A percentile compares a stretch with the other conserved stretches of the same genome.
Conservation (phyloP, 1,140 invertebrate species). For the Aethina tumida region DNA sequence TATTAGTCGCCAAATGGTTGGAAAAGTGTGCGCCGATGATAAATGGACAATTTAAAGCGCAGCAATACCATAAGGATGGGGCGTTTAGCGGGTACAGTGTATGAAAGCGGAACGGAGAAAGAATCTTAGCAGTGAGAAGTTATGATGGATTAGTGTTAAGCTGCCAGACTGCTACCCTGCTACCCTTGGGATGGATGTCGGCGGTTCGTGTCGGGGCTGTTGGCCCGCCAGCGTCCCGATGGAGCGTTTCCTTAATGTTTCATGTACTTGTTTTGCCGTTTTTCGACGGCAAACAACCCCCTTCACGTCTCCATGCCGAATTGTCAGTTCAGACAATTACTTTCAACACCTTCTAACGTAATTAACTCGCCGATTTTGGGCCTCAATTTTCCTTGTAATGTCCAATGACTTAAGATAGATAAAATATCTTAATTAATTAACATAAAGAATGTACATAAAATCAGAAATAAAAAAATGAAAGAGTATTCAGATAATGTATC, state of each 20-base stretch:
- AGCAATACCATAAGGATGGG: slow-evolving; percentile 13
- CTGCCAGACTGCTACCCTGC: slow-evolving; percentile 14
- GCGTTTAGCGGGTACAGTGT: neutral
- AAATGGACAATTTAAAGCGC: slow-evolving; percentile 28
- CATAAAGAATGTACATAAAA: too few relatives aligned
- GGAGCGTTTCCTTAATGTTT: too few relatives aligned
- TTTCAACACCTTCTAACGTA: too few relatives aligned
- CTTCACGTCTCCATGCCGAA: neutral
- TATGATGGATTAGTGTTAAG: slow-evolving; percentile 20
- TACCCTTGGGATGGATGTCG: slow-evolving; percentile 2
- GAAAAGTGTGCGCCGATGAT: slow-evolving; percentile 27
- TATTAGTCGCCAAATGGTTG: slow-evolving; percentile 30
- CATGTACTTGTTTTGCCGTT: too few relatives aligned
- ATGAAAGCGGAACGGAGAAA: neutral
- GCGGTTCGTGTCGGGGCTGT: neutral
- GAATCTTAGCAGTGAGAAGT: slow-evolving; percentile 8
- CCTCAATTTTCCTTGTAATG: too few relatives aligned
- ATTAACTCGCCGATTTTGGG: too few relatives aligned
- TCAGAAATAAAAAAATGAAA: too few relatives aligned
- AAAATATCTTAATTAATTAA: too few relatives aligned
- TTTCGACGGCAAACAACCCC: slow-evolving; percentile 5
- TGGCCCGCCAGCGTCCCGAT: too few relatives aligned
- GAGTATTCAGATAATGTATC: too few relatives aligned
- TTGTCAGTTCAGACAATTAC: neutral
- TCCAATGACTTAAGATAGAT: too few relatives aligned